Evolutionary conservation across 2,113 vertebrate genomes (phyloP).

Genomic region (Sciurus niger): DNA sequence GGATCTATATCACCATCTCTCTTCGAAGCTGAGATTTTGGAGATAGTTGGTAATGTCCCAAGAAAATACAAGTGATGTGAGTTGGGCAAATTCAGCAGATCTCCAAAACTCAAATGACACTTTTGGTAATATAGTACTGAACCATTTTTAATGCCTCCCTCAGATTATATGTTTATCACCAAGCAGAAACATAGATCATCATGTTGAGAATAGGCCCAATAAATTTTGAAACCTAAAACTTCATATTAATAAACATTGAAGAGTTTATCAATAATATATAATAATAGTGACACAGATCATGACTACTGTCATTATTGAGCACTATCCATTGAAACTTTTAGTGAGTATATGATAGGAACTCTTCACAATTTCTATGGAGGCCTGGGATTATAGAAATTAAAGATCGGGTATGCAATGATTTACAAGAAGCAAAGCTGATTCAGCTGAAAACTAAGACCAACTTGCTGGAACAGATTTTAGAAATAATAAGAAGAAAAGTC

Average conservation of each 20-base stretch:
- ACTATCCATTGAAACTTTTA: neutral
- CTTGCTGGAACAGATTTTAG: neutral
- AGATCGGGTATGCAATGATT: neutral
- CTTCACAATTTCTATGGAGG: neutral
- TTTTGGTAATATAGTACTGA: neutral
- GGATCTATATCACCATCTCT: neutral
- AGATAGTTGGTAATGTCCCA: neutral
- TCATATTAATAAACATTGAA: neutral
- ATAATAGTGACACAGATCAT: neutral
- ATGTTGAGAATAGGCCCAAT: neutral
- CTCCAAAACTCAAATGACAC: neutral
- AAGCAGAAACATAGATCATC: neutral
- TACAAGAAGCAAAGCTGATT: neutral
- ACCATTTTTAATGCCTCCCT: neutral
- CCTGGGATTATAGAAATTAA: neutral
- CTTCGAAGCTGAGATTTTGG: neutral
- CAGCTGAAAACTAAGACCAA: neutral
- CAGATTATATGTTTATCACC: neutral
- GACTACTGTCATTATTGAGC: neutral
- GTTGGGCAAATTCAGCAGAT: neutral
- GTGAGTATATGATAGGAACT: neutral
- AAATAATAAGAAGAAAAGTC: slow-evolving; percentile 53
- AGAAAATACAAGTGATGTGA: neutral
- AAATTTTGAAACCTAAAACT: neutral
- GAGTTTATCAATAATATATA: neutral